phyloP scores from a whole-genome alignment of 2,888 invertebrate species.

The Drosophila fungiperda region DNA sequence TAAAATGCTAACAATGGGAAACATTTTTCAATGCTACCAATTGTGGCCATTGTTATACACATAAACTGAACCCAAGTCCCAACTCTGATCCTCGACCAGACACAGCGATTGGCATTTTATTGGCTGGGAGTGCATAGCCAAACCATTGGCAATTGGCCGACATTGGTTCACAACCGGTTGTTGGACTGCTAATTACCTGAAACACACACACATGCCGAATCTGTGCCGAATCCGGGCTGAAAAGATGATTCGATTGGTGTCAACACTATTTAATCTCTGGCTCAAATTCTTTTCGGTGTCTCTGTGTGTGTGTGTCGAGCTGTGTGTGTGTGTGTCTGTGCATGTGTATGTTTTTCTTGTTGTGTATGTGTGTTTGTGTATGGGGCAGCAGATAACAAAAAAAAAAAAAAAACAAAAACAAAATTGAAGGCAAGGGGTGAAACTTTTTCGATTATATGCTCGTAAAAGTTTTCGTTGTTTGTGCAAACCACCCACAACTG shows the following conservation, averaged over 20 bases:
- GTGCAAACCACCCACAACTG: constrained; percentile 50
- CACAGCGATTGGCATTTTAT: constrained; percentile 29
- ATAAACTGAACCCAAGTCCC: neutral
- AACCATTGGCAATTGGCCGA: constrained; percentile 14
- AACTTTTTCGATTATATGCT: constrained; percentile 82
- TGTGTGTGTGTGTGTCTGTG: neutral
- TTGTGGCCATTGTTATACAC: constrained; percentile 20
- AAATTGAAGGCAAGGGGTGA: constrained; percentile 37
- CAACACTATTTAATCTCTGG: constrained; percentile 25
- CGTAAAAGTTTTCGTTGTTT: constrained; percentile 79
- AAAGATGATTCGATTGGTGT: constrained; percentile 33
- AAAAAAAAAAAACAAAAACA: neutral
- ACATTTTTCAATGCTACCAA: constrained; percentile 27
- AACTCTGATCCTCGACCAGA: constrained; percentile 12
- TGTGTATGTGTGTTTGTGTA: constrained; percentile 2
- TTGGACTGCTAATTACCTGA: constrained; percentile 44
- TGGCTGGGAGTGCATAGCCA: neutral
- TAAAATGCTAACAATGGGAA: constrained; percentile 32
- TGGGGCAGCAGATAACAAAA: constrained; percentile 5
- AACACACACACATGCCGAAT: constrained; percentile 23
- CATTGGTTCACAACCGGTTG: constrained; percentile 7
- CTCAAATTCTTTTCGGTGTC: neutral
- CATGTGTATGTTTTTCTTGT: neutral
- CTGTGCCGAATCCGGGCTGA: neutral
- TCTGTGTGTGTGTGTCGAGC: neutral